Percentiles rank a stretch among this genome's conserved stretches.
Conservation (phyloP, 1,140 invertebrate species). For the Sesamia nonagrioides region DNA sequence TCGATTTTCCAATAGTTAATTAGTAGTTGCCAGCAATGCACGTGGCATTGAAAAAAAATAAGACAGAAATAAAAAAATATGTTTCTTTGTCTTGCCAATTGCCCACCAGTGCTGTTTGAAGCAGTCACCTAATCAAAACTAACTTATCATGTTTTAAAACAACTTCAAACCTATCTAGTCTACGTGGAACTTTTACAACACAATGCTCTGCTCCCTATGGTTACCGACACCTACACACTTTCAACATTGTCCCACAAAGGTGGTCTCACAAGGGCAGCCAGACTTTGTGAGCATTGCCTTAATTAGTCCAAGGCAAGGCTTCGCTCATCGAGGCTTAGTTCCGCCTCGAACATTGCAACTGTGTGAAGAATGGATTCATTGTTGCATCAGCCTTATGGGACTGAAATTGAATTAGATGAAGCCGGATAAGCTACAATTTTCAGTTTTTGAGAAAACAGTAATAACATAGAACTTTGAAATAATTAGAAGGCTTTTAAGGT, state of each 20-base stretch:
- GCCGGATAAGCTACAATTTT: background rate
- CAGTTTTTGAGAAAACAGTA: background rate
- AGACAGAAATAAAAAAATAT: no score
- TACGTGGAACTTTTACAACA: background rate
- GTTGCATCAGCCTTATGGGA: background rate
- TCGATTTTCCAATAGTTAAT: no score
- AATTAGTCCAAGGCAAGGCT: conserved; percentile 34
- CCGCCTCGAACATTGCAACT: background rate
- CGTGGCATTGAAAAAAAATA: no score
- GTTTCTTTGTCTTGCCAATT: no score
- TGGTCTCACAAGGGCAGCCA: background rate
- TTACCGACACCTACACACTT: background rate
- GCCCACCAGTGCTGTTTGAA: no score
- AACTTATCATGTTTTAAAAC: no score
- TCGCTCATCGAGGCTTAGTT: conserved; percentile 20
- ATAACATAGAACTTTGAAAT: no score
- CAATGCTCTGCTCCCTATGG: background rate
- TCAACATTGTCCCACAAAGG: background rate
- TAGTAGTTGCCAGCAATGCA: no score
- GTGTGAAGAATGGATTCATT: conserved; percentile 28
- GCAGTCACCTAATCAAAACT: no score
- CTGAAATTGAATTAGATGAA: conserved; percentile 2
- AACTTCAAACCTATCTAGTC: background rate
- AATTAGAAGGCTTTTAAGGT: no score
- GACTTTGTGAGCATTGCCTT: conserved; percentile 24